Conservation (phyloP, 2,888 invertebrate genomes). For the Caenorhabditis panamensis region DNA sequence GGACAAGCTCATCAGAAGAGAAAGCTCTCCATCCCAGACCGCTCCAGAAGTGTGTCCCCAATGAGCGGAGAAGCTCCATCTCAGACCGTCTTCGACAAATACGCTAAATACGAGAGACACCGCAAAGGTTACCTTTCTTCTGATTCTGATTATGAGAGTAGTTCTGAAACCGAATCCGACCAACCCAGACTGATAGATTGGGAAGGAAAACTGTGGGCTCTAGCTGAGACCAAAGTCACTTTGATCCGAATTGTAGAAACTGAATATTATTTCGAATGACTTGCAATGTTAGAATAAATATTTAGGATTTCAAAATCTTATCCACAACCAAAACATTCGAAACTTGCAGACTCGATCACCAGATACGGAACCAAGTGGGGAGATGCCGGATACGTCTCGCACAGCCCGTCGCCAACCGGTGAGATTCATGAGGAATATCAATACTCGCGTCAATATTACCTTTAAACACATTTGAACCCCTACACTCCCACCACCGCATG, state of each 20-base stretch:
- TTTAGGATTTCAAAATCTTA: slow-evolving; percentile 2
- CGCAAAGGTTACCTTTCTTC: slow-evolving; percentile 67
- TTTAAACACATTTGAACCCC: slow-evolving; percentile 13
- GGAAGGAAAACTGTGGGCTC: slow-evolving; percentile 64
- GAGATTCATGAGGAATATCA: slow-evolving; percentile 61
- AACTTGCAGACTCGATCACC: slow-evolving; percentile 71
- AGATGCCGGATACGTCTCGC: slow-evolving; percentile 72
- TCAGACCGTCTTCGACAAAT: slow-evolving; percentile 70
- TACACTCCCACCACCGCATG: slow-evolving; percentile 1
- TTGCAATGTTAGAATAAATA: slow-evolving; percentile 27
- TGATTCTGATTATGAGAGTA: slow-evolving; percentile 52
- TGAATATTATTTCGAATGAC: slow-evolving; percentile 63
- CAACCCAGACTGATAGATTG: slow-evolving; percentile 52
- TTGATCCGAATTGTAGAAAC: slow-evolving; percentile 69
- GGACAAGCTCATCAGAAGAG: slow-evolving; percentile 76
- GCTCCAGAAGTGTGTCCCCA: slow-evolving; percentile 74
- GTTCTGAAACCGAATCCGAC: slow-evolving; percentile 41
- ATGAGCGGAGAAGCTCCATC: slow-evolving; percentile 59
- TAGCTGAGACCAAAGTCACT: slow-evolving; percentile 69
- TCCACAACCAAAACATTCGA: background rate
- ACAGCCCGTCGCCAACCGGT: slow-evolving; percentile 70
- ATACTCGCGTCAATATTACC: slow-evolving; percentile 43
- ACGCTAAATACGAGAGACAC: slow-evolving; percentile 72
- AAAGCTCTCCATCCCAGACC: slow-evolving; percentile 74
- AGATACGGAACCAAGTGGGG: slow-evolving; percentile 71